Conservation (phyloP, 2,113 vertebrate genomes). For the Microcebus griseorufus region DNA sequence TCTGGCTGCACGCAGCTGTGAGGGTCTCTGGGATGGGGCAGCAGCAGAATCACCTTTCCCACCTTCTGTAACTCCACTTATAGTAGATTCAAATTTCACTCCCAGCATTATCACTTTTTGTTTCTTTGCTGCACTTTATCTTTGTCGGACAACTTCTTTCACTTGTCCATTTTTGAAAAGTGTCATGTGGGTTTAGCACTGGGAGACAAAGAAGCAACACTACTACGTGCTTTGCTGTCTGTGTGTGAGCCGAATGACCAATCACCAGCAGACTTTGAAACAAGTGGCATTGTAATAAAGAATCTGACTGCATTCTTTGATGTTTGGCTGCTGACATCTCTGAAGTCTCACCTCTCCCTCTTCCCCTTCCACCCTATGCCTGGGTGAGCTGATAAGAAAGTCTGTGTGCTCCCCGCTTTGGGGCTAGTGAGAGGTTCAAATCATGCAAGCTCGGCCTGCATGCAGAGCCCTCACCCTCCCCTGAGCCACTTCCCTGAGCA, state of each 20-base stretch:
- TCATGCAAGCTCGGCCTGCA: fast-evolving
- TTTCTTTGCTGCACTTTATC: neutral
- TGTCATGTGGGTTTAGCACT: neutral
- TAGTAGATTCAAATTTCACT: neutral
- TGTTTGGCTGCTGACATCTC: neutral
- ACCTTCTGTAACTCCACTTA: neutral
- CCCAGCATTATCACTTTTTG: neutral
- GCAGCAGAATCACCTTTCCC: neutral
- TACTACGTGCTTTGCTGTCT: neutral
- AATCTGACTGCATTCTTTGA: neutral
- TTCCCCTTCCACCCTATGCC: neutral
- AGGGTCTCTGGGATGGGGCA: neutral
- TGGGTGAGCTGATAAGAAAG: neutral
- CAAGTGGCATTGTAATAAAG: neutral
- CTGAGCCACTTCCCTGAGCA: no score
- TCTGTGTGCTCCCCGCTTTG: neutral
- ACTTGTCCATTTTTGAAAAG: neutral
- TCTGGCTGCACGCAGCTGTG: no score
- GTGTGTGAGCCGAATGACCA: neutral
- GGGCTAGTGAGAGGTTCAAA: neutral
- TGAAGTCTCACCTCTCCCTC: neutral
- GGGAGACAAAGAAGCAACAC: neutral
- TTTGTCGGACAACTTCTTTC: neutral
- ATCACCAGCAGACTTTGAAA: neutral
- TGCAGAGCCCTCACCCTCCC: neutral